Base-by-base conservation (phyloP, 2,113 vertebrate genomes). In the Amphilophus citrinellus region DNA sequence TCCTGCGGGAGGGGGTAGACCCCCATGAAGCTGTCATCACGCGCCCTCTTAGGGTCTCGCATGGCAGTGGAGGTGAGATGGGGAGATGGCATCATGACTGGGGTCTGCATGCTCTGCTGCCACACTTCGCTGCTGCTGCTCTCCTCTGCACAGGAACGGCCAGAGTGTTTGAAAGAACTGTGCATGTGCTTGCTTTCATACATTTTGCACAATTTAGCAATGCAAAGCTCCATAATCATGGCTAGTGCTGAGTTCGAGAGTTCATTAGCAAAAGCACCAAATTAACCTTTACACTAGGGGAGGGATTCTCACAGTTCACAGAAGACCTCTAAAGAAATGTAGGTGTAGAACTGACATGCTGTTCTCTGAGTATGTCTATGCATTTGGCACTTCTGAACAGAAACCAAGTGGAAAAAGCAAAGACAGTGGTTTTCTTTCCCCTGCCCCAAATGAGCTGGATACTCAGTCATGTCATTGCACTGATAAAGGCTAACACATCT, bases 111-210 rank as follows among this genome's bases (percentile, higher is more conserved):
- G 79, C 95, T 96, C 92, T 98, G 98, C 88, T 98, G 93, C 98
- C 98, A 99, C 93, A 97, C 96, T 79, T 98, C 97, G 92, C 98
- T 99, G 95, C 97, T 99, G 95, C 98, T 99, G 94, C 97, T 99
- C 92, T 99, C 98, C 95, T 99, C 98, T 93, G 97, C 93, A 97
- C n/a, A 5, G 84, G 90, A 20, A 68, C 3, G 47, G 20, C 1
- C n/a, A 9, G 30, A 53, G 20, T 11, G 62, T 85, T 24, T 0
- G 0, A 5, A 10, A 20, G 32, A 57, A 20, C 58, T 2, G 1
- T 37, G 14, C 37, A 53, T 22, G 18, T 10, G 10, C 32, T 56
- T 11, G 27, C 37, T 73, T 37, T 27, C 10, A n/a, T 30, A 58
- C 22, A 44, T 68, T 30, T 76, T 39, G 13, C 10, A 22, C 17